Evolutionary conservation across 2,113 vertebrate species (phyloP).

Genomic region (Sapayoa aenigma): DNA sequence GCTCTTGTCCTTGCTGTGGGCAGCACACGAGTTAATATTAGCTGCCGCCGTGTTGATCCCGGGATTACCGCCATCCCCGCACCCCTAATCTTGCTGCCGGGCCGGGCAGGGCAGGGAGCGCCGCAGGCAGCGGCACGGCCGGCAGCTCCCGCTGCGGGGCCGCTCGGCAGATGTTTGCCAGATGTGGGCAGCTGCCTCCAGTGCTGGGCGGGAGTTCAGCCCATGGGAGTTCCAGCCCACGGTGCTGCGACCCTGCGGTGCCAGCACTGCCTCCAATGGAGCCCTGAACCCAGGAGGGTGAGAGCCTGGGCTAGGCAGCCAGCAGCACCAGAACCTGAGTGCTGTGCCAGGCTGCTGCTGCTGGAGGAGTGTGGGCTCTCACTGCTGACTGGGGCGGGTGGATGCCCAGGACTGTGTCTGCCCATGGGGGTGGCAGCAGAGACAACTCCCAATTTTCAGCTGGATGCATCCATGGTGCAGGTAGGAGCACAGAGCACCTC

Average conservation of each 20-base stretch:
- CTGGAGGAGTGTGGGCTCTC: accelerated
- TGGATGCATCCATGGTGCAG: accelerated
- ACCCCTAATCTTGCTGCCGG: slow-evolving; percentile 32
- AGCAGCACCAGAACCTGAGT: neutral
- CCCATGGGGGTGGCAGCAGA: neutral
- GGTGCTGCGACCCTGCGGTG: accelerated
- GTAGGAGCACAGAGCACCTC: accelerated
- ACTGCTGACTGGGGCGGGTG: neutral
- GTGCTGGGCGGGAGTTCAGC: neutral
- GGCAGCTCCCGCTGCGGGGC: neutral
- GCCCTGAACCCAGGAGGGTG: accelerated
- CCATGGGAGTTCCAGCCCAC: neutral
- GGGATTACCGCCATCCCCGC: slow-evolving; percentile 56
- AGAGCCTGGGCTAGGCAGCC: neutral
- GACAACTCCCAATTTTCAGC: neutral
- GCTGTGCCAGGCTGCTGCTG: accelerated
- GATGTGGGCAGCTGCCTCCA: slow-evolving; percentile 20
- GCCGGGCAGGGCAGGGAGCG: neutral
- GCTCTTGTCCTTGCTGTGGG: slow-evolving; percentile 52
- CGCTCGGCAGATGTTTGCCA: slow-evolving; percentile 29
- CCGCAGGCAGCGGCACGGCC: neutral
- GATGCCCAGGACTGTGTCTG: no score
- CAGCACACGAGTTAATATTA: slow-evolving; percentile 61
- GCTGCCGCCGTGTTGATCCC: slow-evolving; percentile 54
- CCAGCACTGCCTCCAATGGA: neutral